Conservation (phyloP, 2,888 invertebrate genomes). For the Acronicta aceris region DNA sequence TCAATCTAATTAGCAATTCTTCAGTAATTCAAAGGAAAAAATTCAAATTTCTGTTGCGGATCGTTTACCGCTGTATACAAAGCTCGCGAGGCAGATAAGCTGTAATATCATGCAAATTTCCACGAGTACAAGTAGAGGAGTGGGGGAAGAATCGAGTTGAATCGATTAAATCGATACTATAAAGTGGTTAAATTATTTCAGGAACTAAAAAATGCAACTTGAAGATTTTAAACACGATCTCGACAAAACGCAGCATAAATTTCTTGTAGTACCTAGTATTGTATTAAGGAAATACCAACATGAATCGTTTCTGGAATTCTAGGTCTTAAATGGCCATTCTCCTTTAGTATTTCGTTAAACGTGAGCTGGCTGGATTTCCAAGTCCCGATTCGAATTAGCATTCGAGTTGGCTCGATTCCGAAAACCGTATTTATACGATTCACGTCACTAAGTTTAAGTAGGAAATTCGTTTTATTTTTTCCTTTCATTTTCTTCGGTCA, state of each 20-base stretch:
- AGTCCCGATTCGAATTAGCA: conserved; percentile 25
- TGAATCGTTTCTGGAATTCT: background rate
- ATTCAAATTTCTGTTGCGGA: conserved; percentile 75
- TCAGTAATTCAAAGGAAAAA: conserved; percentile 64
- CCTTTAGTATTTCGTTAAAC: background rate
- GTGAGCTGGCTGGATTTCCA: conserved; percentile 17
- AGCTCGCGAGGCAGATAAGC: conserved; percentile 70
- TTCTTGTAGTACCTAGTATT: background rate
- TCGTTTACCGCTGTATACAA: conserved; percentile 76
- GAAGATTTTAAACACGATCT: background rate
- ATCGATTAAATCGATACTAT: conserved; percentile 32
- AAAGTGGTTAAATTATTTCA: conserved; percentile 2
- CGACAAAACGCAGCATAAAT: background rate
- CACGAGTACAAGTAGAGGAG: conserved; percentile 63
- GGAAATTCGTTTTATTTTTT: conserved; percentile 80
- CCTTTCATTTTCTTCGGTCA: conserved; percentile 75
- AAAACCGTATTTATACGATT: conserved; percentile 30
- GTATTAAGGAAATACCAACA: background rate
- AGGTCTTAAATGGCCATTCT: background rate
- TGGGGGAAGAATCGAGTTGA: conserved; percentile 21
- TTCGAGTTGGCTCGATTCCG: conserved; percentile 40
- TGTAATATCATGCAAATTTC: conserved; percentile 85
- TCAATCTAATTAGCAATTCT: conserved; percentile 70
- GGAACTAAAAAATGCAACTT: conserved; percentile 7
- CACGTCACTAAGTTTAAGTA: conserved; percentile 66